phyloP scores from a whole-genome alignment of 1,140 invertebrate species.

The Bombyx mandarina region DNA sequence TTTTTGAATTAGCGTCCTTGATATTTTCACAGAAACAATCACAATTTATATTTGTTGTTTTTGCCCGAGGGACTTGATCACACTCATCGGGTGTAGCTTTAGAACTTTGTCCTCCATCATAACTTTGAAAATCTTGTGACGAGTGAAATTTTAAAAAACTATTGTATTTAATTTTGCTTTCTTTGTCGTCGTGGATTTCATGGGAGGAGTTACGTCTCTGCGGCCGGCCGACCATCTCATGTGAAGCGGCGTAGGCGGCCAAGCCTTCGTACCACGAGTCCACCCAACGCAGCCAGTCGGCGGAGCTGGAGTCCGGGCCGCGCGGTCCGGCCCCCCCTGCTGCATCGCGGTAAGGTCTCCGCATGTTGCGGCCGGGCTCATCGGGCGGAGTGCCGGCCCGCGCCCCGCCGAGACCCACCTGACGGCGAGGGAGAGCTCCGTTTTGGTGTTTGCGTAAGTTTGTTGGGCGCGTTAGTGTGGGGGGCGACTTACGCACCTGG shows the following conservation, averaged over 20 bases:
- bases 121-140: too few species aligned
- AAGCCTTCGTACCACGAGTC: slow-evolving; percentile 39
- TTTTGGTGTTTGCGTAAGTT: slow-evolving; percentile 5
- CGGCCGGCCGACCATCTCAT: too few species aligned
- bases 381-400: slow-evolving; percentile 1
- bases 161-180: too few species aligned
- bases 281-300: slow-evolving; percentile 9
- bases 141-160: too few species aligned
- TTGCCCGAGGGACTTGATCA: too few species aligned
- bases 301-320: slow-evolving; percentile 13
- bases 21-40: too few species aligned
- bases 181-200: neutral
- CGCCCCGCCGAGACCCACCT: slow-evolving; percentile 3
- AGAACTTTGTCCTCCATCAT: too few species aligned
- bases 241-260: slow-evolving; percentile 2
- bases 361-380: slow-evolving; percentile 3
- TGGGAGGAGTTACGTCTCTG: too few species aligned
- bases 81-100: too few species aligned
- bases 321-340: slow-evolving; percentile 11
- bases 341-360: too few species aligned
- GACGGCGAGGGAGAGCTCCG: slow-evolving; percentile 7
- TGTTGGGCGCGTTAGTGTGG: slow-evolving; percentile 4
- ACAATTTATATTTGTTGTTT: too few species aligned
- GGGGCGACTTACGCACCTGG: slow-evolving; percentile 54
- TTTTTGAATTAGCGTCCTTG: too few species aligned